Base-by-base conservation (phyloP, 2,113 vertebrate species). In the Nymphicus hollandicus region DNA sequence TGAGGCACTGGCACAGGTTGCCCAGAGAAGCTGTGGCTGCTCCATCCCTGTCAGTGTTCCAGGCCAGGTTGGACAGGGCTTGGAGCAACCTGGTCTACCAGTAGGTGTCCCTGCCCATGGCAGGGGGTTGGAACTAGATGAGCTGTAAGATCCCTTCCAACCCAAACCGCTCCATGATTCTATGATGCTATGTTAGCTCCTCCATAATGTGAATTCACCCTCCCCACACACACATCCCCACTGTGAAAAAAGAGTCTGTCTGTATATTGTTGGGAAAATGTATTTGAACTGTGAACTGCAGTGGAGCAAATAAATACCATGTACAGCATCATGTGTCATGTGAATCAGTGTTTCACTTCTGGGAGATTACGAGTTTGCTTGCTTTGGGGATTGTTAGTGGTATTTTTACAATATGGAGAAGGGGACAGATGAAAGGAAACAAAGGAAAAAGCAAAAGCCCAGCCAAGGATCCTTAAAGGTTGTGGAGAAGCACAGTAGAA, bases 301-400 rank as follows among this genome's bases (percentile, higher is more conserved):
- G 66, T 70, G 87, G 91, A 97, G 83, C 91, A 96, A 98, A 98
- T 98, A 98, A 98, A 98, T 73, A 84, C 56, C n/a, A 39, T 94
- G 69, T 94, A 93, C 58, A 90, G 86, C 92, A 93, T 81, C 61
- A 43, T 46, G 39, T 56, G 55, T 70, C n/a, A 52, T 79, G 77
- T 97, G 70, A 89, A 43, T 14, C 63, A 74, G 27, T 90, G 37
- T 64, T 97, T 97, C 56, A 49, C 74, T 43, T 82, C 66, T 47
- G 60, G 74, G 33, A 76, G 31, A 18, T 60, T 9, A 35, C 25
- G 37, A 52, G 23, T 68, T 70, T 92, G n/a, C 73, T 84, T 85
- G 66, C 66, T 84, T 77, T 28, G 12, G 7, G 18, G 53, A 43
- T 63, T 68, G 41, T n/a, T 86, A 58, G 79, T 2, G 3, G 2